Evolutionary conservation across 2,888 invertebrate genomes (phyloP), one percentile per base, ranked within the genome.

Genomic region (Pyrocoelia pectoralis): DNA sequence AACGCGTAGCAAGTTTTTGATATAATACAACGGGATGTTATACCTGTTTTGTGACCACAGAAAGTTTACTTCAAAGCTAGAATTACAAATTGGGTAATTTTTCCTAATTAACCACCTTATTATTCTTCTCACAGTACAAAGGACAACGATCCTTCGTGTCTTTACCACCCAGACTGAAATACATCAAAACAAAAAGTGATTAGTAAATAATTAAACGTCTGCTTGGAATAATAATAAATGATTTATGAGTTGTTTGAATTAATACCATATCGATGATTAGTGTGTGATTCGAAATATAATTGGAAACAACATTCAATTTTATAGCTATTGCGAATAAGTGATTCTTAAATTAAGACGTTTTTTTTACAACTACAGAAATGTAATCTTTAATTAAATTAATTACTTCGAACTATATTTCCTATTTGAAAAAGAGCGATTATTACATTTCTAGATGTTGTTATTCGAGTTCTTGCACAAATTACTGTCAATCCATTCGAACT

Each of bases 121-220:
- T 49, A 54, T 55, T 54, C 61, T 54, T 28, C 61, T 55, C 55
- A 50, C 59, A 61, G 10, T 33, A 55, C 61, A 50, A 61, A 55
- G 50, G 53, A 57, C 54, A 53, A 57, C 53, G 62, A 18, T 56
- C 48, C 56, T 24, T 53, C 46, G 13, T 61, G 62, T 57, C 62
- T 62, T 62, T 57, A 41, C 62, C 57, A 53, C 62, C 53, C 62
- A 56, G 40, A 51, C 53, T 24, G 56, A 56, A 64, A 48, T 29
- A 41, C 51, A 24, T 5, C 24, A 38, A 53, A 33, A 56, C 64
- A 60, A 51, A 61, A 56, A 57, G 43, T 41, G 46, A 57, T 62
- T 53, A 53, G 54, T 50, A 62, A 55, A 50, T 54, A 58, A 62
- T 62, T 62, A 62, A 58, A 57, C 12, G 49, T 62, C 54, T 49